Conservation (phyloP, 2,113 vertebrate species). For the Oreochromis tanganicae region DNA sequence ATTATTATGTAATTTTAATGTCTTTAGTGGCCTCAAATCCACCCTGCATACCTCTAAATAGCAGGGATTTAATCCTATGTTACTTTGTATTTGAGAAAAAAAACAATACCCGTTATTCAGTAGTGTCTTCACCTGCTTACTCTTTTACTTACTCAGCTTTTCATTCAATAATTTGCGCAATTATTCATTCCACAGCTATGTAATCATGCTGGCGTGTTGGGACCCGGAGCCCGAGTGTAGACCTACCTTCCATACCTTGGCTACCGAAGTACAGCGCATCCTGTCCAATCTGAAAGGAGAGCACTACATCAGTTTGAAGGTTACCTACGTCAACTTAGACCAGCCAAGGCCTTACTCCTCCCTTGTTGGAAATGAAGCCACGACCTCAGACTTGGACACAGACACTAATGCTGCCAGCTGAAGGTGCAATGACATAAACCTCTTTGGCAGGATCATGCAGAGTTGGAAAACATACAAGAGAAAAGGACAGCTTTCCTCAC, state of each 20-base stretch:
- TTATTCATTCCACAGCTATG: constrained; percentile 72
- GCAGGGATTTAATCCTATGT: not conserved
- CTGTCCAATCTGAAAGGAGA: constrained; percentile 76
- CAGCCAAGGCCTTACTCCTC: constrained; percentile 62
- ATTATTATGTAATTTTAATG: not conserved
- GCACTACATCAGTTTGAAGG: constrained; percentile 86
- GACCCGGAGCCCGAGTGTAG: constrained; percentile 73
- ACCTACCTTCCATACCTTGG: constrained; percentile 77
- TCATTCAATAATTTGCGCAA: not conserved
- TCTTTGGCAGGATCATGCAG: not conserved
- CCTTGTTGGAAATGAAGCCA: constrained; percentile 59
- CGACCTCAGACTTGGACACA: constrained; percentile 47
- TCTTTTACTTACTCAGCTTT: not conserved
- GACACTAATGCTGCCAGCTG: constrained; percentile 29
- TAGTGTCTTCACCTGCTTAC: not conserved
- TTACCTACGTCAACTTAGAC: constrained; percentile 84
- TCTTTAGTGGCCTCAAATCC: not conserved
- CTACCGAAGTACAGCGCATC: constrained; percentile 72
- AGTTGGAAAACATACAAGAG: not conserved
- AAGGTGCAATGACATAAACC: not conserved
- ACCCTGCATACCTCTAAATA: not conserved
- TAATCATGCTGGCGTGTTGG: constrained; percentile 90
- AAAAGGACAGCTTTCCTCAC: not conserved
- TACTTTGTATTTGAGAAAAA: not conserved
- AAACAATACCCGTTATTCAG: not conserved